Evolutionary conservation across 2,797 vertebrate species (phyloP).

Genomic region (Helarctos malayanus): DNA sequence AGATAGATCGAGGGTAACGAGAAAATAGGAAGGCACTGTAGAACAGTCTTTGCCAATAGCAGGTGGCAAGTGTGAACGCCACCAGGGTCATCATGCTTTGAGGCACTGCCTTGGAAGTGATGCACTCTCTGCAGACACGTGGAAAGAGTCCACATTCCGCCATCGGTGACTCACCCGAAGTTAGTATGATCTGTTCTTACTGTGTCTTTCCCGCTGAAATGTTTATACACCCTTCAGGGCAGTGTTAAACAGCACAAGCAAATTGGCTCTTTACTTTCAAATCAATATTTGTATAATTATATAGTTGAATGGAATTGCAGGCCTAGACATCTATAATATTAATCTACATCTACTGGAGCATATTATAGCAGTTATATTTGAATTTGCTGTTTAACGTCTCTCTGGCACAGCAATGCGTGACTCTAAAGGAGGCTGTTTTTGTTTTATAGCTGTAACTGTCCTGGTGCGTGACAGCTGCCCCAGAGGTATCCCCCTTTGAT

Average conservation of each 20-base stretch:
- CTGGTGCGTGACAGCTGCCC: conserved; percentile 72
- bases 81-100: background rate
- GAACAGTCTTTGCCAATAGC: conserved; percentile 2
- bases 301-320: conserved; percentile 78
- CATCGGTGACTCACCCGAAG: conserved; percentile 22
- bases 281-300: conserved; percentile 87
- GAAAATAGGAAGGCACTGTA: conserved; percentile 8
- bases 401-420: conserved; percentile 60
- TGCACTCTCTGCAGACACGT: conserved; percentile 42
- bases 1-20: conserved; percentile 60
- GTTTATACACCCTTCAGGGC: conserved; percentile 79
- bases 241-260: conserved; percentile 84
- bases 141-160: background rate
- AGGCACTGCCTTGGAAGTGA: conserved; percentile 8
- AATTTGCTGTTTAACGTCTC: conserved; percentile 77
- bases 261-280: conserved; percentile 85
- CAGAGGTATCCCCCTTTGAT: conserved; percentile 77
- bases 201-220: conserved; percentile 63
- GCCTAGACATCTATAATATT: conserved; percentile 80
- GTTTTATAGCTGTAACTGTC: conserved; percentile 78
- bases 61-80: background rate
- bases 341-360: conserved; percentile 80
- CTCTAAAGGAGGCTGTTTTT: conserved; percentile 77
- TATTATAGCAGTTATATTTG: conserved; percentile 79
- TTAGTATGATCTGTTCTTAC: conserved; percentile 56